Conservation (phyloP, 2,888 invertebrate genomes). For the Chesias legatella region DNA sequence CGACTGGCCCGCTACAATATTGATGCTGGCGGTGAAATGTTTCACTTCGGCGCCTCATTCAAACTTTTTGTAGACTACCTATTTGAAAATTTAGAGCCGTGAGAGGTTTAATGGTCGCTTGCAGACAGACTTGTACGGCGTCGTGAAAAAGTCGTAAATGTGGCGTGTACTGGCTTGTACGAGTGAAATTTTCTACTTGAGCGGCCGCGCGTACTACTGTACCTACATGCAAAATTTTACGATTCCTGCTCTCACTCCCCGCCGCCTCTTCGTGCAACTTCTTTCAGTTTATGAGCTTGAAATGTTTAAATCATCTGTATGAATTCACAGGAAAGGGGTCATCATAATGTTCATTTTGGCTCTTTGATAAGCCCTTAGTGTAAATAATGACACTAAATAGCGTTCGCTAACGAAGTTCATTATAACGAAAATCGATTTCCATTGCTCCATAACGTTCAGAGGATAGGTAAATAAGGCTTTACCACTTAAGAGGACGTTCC, state of each 20-base stretch:
- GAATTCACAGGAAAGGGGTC: constrained; percentile 27
- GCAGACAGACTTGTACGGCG: constrained; percentile 54
- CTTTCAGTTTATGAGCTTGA: constrained; percentile 44
- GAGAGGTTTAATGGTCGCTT: constrained; percentile 60
- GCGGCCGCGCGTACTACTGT: constrained; percentile 53
- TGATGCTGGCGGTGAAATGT: constrained; percentile 38
- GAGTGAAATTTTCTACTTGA: constrained; percentile 65
- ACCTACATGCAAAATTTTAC: constrained; percentile 68
- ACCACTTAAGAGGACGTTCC: too few species aligned
- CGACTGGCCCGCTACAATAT: constrained; percentile 34
- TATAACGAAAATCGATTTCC: constrained; percentile 39
- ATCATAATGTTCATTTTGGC: constrained; percentile 3
- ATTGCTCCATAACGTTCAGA: constrained; percentile 32
- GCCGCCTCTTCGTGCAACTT: constrained; percentile 37
- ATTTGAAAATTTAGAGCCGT: constrained; percentile 45
- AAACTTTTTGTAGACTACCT: constrained; percentile 31
- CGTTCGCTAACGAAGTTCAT: constrained; percentile 20
- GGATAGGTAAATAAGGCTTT: constrained; percentile 44
- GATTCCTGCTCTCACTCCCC: constrained; percentile 45
- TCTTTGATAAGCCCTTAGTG: constrained; percentile 4
- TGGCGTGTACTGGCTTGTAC: constrained; percentile 59
- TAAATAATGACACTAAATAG: constrained; percentile 10
- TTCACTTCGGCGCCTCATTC: constrained; percentile 32
- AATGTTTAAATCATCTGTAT: constrained; percentile 39
- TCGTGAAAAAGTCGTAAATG: constrained; percentile 72